These are phyloP conservation scores for Akabosia matsudoensis DNA, from an alignment of 1,140 invertebrate genomes.

Conservation along the genomic window DNA sequence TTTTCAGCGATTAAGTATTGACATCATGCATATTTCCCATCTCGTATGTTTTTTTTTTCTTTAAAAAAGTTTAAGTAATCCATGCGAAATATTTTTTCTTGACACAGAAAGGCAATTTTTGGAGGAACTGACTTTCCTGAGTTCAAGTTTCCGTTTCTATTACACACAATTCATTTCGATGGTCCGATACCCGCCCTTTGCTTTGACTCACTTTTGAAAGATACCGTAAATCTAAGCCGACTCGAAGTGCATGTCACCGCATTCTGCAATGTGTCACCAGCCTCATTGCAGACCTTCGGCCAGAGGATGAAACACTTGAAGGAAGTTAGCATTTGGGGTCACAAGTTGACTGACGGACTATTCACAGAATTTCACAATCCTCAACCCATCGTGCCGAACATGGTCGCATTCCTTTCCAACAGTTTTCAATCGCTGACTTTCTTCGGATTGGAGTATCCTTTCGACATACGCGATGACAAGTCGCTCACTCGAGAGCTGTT, in stretches of 20 bases:
- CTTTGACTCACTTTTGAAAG: not conserved
- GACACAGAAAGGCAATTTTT: not conserved
- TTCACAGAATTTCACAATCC: conserved; percentile 1
- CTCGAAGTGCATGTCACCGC: not conserved
- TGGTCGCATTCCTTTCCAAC: not conserved
- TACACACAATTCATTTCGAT: conserved; percentile 3
- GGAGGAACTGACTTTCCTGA: not conserved
- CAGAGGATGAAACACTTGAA: not conserved
- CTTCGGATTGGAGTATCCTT: conserved; percentile 1
- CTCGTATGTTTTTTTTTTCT: not conserved
- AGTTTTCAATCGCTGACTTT: not conserved
- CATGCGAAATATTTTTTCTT: not conserved
- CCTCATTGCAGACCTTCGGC: not conserved
- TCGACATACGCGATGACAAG: not conserved
- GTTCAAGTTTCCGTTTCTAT: not conserved
- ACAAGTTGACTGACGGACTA: not conserved
- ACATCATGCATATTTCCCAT: not conserved
- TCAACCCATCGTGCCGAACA: not conserved
- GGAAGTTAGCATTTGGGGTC: not conserved
- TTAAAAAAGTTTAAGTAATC: no score
- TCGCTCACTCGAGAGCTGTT: not conserved
- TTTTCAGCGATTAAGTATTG: not conserved
- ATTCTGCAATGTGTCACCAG: not conserved
- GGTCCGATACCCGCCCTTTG: not conserved
- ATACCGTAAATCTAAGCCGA: not conserved